Conservation (phyloP, 2,113 vertebrate genomes). For the Ranitomeya imitator region DNA sequence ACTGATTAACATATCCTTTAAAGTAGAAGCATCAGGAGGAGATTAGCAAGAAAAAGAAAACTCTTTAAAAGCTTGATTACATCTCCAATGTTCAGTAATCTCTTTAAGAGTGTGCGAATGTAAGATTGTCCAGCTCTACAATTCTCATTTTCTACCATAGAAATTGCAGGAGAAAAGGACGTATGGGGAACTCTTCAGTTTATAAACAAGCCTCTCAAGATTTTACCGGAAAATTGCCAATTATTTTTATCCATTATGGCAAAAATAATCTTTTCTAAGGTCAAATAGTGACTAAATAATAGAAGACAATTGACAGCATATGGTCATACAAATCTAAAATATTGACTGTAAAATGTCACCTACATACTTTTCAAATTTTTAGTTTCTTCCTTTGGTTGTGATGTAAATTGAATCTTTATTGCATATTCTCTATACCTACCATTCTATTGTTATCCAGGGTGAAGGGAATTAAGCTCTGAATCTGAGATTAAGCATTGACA, state of each 20-base stretch:
- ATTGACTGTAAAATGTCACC: not conserved
- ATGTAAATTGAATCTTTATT: no score
- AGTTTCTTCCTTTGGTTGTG: no score
- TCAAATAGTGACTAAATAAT: not conserved
- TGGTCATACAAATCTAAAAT: not conserved
- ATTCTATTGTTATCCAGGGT: not conserved
- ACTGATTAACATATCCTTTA: conserved; percentile 58
- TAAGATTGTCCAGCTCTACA: conserved; percentile 41
- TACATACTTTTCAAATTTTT: not conserved
- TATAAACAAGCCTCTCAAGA: conserved; percentile 19
- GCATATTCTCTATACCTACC: not conserved
- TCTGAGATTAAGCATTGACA: no score
- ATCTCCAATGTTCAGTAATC: conserved; percentile 52
- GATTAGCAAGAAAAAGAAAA: conserved; percentile 54
- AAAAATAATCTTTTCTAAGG: conserved; percentile 4
- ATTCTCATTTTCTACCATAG: conserved; percentile 35
- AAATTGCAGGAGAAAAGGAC: conserved; percentile 36
- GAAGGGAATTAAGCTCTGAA: no score
- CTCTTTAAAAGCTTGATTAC: conserved; percentile 56
- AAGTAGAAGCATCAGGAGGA: conserved; percentile 55
- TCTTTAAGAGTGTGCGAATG: conserved; percentile 52
- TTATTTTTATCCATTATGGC: conserved; percentile 27
- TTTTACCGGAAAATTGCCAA: conserved; percentile 32
- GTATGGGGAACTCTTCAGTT: conserved; percentile 7
- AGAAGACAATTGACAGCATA: not conserved